Evolutionary conservation across 2,888 invertebrate genomes (phyloP), one percentile per base, ranked within the genome.

Genomic region (Pocota personata): DNA sequence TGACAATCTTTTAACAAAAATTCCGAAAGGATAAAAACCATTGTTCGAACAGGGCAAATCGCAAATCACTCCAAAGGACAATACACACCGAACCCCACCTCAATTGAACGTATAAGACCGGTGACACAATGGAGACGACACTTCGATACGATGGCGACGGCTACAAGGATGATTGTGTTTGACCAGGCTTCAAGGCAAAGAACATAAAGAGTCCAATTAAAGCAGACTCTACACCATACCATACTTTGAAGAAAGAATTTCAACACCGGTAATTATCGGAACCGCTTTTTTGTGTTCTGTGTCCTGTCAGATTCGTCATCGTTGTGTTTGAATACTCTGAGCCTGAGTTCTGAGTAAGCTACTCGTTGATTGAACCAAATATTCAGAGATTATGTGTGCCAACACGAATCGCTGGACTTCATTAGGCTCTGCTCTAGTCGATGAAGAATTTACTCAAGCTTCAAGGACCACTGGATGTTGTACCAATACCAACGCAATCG

Each of bases 311-410:
- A n/a, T 62, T 76, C 69, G 62, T 75, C 69, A 75, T 80, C 57
- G 48, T 76, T 27, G 66, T 83, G 52, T 78, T 78, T 83, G 78
- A 78, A 50, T 57, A 72, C 43, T n/a, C n/a, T 32, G n/a, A 46
- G 8, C 24, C 14, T 19, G 35, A 12, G 27, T 14, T 7, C 32
- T 43, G 16, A 46, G 40, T 10, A 12, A 14, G 35, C 55, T 52
- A 10, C 14, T 66, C 84, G 84, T 84, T 84, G 84, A 84, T 84
- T 84, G 84, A 84, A 71, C 75, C 69, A 84, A 84, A 75, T 79
- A 79, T 84, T 84, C 79, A 69, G 73, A 77, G 73, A 69, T 78
- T 78, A 83, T 83, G 78, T 84, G 79, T 84, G 79, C 84, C 84
- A 84, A 84, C 84, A 84, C 30, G 79, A 75, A 58, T 84, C 73